These are phyloP conservation scores for Phymorhynchus buccinoides DNA, from an alignment of 1,140 invertebrate genomes.

Conservation along the genomic window DNA sequence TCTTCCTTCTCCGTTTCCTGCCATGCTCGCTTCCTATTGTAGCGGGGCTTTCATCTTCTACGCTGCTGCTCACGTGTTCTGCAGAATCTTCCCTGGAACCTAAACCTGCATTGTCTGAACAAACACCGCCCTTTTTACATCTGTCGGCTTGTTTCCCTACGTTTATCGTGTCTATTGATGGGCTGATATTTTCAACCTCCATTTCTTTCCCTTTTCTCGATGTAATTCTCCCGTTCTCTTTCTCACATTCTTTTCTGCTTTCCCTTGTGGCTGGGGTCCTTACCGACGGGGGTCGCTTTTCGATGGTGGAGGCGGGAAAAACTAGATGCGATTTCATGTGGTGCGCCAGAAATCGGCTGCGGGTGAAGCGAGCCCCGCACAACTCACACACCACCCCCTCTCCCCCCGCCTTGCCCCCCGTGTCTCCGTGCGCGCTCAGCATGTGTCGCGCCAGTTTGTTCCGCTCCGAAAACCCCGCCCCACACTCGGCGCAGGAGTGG, in stretches of 20 bases:
- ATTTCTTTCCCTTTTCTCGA: not conserved
- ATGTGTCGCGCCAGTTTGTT: constrained; percentile 24
- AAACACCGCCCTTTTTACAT: too few species aligned
- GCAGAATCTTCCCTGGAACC: not conserved
- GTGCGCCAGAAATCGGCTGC: not conserved
- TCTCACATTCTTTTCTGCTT: not conserved
- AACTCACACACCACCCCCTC: constrained; percentile 11
- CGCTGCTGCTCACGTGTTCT: not conserved
- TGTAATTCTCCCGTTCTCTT: too few species aligned
- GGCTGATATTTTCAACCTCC: not conserved
- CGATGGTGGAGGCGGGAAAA: not conserved
- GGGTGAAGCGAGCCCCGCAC: constrained; percentile 9
- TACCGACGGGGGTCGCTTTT: too few species aligned
- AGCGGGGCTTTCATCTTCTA: not conserved
- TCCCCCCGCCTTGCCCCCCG: not conserved
- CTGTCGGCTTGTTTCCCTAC: not conserved
- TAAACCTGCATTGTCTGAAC: too few species aligned
- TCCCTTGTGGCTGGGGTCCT: not conserved
- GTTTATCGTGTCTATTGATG: not conserved
- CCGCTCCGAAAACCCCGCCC: constrained; percentile 5
- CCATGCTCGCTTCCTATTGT: not conserved
- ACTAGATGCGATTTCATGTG: not conserved
- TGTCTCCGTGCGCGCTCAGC: not conserved
- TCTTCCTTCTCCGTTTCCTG: not conserved
- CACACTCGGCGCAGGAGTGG: constrained; percentile 11